phyloP scores from a whole-genome alignment of 2,797 vertebrate genomes.

The Acrossocheilus wenchowensis region DNA sequence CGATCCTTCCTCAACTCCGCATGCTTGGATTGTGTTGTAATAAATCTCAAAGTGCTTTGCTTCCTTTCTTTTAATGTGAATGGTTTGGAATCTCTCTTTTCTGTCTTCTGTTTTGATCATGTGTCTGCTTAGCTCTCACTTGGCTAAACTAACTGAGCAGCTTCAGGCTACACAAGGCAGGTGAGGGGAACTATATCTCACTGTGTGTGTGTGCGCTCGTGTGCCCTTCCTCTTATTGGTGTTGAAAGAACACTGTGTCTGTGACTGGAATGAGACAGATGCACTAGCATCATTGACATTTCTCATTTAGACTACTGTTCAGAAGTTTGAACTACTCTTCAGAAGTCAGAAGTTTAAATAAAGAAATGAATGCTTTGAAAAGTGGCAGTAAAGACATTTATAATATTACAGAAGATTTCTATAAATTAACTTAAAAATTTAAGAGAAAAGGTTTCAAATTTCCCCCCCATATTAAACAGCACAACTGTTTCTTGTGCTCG shows the following conservation, averaged over 20 bases:
- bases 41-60: constrained; percentile 11
- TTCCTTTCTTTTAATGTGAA: constrained; percentile 25
- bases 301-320: neutral
- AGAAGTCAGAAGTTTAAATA: neutral
- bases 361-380: neutral
- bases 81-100: constrained; percentile 15
- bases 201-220: constrained; percentile 23
- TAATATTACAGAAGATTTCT: neutral
- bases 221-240: constrained; percentile 34
- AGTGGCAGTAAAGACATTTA: neutral
- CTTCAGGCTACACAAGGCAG: constrained; percentile 83
- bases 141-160: constrained; percentile 85
- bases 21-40: neutral
- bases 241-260: constrained; percentile 30
- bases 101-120: constrained; percentile 46
- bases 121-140: constrained; percentile 74
- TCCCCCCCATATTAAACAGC: neutral
- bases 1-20: constrained; percentile 1
- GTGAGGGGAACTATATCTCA: constrained; percentile 69
- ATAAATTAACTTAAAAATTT: neutral
- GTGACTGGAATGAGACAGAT: neutral
- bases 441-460: neutral
- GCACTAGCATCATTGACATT: neutral
- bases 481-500: neutral
- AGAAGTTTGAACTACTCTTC: neutral